Percentiles rank a stretch among this genome's conserved stretches.
phyloP scores from a whole-genome alignment of 2,888 invertebrate species.

The Lingula anatina region DNA sequence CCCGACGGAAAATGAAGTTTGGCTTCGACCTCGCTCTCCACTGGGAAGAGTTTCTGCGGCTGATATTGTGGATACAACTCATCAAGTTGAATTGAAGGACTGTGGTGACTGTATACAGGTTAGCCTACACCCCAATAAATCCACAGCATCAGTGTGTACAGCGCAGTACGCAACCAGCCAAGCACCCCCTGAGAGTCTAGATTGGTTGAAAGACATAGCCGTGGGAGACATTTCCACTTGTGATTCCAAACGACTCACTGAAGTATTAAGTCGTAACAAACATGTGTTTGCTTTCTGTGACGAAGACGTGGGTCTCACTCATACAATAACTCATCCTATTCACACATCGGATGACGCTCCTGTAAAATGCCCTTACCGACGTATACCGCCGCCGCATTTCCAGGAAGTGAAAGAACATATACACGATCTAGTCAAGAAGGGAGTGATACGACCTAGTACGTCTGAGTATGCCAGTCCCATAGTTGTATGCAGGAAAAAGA shows the following conservation, averaged over 20 bases:
- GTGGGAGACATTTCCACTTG: not conserved
- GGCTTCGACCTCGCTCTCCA: no score
- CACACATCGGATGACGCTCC: slow-evolving; percentile 4
- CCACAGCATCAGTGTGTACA: no score
- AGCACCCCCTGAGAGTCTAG: no score
- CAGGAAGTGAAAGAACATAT: slow-evolving; percentile 13
- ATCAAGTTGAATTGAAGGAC: no score
- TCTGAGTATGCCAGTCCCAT: slow-evolving; percentile 15
- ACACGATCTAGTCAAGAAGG: slow-evolving; percentile 8
- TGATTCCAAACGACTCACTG: not conserved
- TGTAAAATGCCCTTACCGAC: slow-evolving; percentile 9
- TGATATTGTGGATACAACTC: no score
- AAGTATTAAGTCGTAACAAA: not conserved
- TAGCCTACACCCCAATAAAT: no score
- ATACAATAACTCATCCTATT: slow-evolving; percentile 8
- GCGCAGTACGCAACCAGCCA: no score
- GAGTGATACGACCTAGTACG: slow-evolving; percentile 11
- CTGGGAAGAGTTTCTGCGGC: no score
- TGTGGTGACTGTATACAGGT: no score
- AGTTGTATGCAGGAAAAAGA: slow-evolving; percentile 15
- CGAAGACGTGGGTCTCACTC: slow-evolving; percentile 11
- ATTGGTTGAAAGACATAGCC: no score
- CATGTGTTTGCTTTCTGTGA: slow-evolving; percentile 4
- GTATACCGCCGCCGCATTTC: slow-evolving; percentile 10
- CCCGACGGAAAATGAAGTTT: no score